Percentiles rank a stretch among this genome's conserved stretches.
Conservation (phyloP, 2,797 vertebrate species). For the Philypnodon macrostomus region DNA sequence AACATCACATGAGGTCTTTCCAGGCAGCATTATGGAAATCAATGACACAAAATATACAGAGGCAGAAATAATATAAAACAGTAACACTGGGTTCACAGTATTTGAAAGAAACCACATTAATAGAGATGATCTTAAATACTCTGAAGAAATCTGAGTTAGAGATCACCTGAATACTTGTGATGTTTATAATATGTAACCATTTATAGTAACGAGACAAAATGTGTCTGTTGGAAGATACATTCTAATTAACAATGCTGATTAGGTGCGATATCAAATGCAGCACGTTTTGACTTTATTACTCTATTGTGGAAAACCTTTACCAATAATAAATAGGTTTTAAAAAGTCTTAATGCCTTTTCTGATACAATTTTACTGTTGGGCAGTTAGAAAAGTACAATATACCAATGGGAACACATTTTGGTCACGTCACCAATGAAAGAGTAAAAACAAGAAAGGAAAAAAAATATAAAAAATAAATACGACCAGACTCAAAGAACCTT, state of each 20-base stretch:
- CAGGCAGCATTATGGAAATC: slow-evolving; percentile 3
- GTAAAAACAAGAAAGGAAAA: no score
- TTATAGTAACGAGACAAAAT: no score
- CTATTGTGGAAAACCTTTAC: no score
- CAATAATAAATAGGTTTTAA: no score
- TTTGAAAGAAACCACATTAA: slow-evolving; percentile 39
- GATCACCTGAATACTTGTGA: no score
- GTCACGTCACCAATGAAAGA: slow-evolving; percentile 37
- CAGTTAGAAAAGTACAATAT: slow-evolving; percentile 26
- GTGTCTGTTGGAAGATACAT: neutral
- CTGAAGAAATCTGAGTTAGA: no score
- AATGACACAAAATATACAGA: slow-evolving; percentile 9
- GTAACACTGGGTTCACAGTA: slow-evolving; percentile 63
- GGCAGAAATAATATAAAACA: slow-evolving; percentile 15
- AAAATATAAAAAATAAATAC: slow-evolving; percentile 22
- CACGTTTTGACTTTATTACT: slow-evolving; percentile 9
- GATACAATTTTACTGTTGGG: slow-evolving; percentile 20
- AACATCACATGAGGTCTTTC: neutral
- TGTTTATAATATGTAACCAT: no score
- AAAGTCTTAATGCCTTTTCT: slow-evolving; percentile 19
- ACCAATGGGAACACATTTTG: slow-evolving; percentile 26
- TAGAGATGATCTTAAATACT: neutral
- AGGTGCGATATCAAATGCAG: neutral
- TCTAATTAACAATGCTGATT: neutral
- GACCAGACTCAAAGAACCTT: slow-evolving; percentile 14